These are phyloP conservation scores for Sipha flava DNA, from an alignment of 1,140 invertebrate species.

Conservation along the genomic window DNA sequence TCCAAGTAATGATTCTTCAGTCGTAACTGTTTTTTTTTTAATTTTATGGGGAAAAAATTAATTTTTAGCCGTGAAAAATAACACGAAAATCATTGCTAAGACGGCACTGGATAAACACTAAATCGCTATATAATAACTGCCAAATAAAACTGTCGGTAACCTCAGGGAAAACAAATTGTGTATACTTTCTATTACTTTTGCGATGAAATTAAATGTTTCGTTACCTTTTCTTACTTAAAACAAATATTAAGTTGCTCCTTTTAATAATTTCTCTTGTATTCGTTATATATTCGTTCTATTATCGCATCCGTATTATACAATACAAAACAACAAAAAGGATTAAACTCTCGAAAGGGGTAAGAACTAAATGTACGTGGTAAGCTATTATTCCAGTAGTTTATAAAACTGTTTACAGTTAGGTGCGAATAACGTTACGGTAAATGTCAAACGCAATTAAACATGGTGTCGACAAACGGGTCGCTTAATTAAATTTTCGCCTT, in stretches of 20 bases:
- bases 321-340: not conserved
- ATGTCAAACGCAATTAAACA: constrained; percentile 17
- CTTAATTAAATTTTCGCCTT: constrained; percentile 22
- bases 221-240: not conserved
- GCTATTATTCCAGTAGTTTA: not conserved
- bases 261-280: not conserved
- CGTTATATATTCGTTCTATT: not conserved
- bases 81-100: too few relatives aligned
- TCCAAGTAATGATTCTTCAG: too few relatives aligned
- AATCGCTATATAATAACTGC: not conserved
- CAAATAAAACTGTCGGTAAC: not conserved
- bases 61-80: too few relatives aligned
- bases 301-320: not conserved
- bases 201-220: not conserved
- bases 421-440: not conserved
- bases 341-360: not conserved
- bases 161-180: not conserved
- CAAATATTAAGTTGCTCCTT: constrained; percentile 3
- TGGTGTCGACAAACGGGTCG: not conserved
- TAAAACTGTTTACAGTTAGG: not conserved
- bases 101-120: not conserved
- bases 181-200: not conserved
- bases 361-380: not conserved
- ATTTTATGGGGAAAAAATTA: too few relatives aligned
- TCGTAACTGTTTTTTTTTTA: too few relatives aligned